Evolutionary conservation across 2,113 vertebrate genomes (phyloP).

Genomic region (Irena cyanogastra): DNA sequence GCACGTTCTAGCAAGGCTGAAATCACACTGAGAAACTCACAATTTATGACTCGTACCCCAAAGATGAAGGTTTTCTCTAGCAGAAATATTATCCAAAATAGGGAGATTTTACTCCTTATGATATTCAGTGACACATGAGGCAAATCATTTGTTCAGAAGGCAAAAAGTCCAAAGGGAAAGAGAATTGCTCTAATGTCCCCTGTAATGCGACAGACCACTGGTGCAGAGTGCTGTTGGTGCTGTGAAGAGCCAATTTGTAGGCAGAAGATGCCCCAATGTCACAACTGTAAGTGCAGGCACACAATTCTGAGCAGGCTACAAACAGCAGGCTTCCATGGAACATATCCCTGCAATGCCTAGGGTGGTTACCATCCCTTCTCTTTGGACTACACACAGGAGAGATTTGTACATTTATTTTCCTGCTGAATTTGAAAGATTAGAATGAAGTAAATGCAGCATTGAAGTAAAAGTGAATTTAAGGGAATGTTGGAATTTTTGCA

Average conservation of each 20-base stretch:
- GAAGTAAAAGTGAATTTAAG: neutral
- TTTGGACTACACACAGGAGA: neutral
- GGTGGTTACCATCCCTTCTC: neutral
- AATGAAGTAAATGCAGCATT: neutral
- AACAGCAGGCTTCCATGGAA: neutral
- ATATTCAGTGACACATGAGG: neutral
- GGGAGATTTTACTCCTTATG: neutral
- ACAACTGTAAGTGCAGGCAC: neutral
- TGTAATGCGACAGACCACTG: accelerated
- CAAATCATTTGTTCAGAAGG: neutral
- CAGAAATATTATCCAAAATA: neutral
- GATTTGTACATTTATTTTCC: neutral
- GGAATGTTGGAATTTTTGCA: neutral
- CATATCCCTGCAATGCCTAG: accelerated
- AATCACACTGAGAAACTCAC: neutral
- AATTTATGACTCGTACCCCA: neutral
- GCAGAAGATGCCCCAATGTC: neutral
- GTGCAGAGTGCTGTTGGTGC: neutral
- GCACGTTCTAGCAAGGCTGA: neutral
- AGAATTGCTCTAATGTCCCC: neutral
- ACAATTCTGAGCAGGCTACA: neutral
- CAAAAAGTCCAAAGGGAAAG: neutral
- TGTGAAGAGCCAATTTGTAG: accelerated
- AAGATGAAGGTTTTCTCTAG: neutral
- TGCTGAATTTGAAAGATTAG: neutral